Evolutionary conservation across 2,888 invertebrate species (phyloP).

Genomic region (Chironomus riparius): DNA sequence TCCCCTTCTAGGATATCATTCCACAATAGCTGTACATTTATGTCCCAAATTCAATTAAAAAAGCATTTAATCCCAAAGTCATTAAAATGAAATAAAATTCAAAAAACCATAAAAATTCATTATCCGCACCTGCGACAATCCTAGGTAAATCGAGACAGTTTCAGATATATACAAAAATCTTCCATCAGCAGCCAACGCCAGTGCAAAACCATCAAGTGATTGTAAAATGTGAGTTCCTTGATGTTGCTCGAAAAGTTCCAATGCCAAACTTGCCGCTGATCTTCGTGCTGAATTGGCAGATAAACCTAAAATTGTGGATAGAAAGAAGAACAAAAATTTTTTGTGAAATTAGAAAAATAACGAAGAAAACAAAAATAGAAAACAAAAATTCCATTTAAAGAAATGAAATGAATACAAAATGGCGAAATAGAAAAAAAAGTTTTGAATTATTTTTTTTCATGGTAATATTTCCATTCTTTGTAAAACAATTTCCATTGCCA

Average conservation of each 20-base stretch:
- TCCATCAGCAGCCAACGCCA: conserved; percentile 91
- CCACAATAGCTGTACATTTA: no score
- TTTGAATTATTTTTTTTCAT: not conserved
- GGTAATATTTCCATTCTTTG: not conserved
- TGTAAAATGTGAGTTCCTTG: conserved; percentile 95
- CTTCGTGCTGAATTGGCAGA: conserved; percentile 68
- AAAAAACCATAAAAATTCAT: not conserved
- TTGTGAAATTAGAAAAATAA: no score
- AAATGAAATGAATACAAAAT: conserved; percentile 8
- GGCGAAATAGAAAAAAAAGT: conserved; percentile 9
- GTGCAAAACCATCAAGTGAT: conserved; percentile 96
- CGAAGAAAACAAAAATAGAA: conserved; percentile 27
- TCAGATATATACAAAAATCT: conserved; percentile 99
- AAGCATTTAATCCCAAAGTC: not conserved
- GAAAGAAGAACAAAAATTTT: conserved; percentile 38
- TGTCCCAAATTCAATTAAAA: not conserved
- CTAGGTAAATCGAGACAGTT: conserved; percentile 98
- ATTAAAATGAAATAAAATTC: not conserved
- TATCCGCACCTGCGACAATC: conserved; percentile 88
- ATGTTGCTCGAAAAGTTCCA: conserved; percentile 90
- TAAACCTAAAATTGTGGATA: conserved; percentile 40
- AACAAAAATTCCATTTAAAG: not conserved
- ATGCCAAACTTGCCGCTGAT: conserved; percentile 61
- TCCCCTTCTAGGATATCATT: no score
- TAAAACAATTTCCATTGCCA: not conserved